These are phyloP conservation scores for Oophaga sylvatica DNA, from an alignment of 2,797 vertebrate genomes.

Conservation along the genomic window DNA sequence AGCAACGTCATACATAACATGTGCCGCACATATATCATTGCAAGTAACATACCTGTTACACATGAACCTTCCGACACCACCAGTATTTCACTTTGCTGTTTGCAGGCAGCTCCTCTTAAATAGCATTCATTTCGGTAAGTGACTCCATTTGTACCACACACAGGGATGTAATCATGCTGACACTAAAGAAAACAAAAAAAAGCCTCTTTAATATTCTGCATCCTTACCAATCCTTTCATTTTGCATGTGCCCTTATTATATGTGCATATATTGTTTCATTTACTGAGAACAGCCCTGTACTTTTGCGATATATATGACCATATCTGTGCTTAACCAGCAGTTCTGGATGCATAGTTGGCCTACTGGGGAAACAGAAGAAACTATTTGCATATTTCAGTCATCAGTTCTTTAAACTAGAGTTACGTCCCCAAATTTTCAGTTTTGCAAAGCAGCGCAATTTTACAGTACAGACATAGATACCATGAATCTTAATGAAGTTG, in stretches of 20 bases:
- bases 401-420: fast-evolving
- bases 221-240: not conserved
- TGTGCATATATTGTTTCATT: conserved; percentile 9
- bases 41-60: conserved; percentile 83
- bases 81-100: conserved; percentile 96
- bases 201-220: not conserved
- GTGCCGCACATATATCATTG: not conserved
- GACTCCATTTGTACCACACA: conserved; percentile 97
- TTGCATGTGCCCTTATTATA: not conserved
- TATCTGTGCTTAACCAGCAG: conserved; percentile 31
- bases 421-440: not conserved
- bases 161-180: conserved; percentile 95
- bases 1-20: not conserved
- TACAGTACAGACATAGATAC: not conserved
- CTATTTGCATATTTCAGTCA: not conserved
- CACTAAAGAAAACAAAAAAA: conserved; percentile 77
- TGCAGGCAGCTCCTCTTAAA: conserved; percentile 94
- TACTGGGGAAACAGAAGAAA: conserved; percentile 1
- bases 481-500: conserved; percentile 5
- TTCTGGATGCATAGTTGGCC: not conserved
- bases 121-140: conserved; percentile 98
- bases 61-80: conserved; percentile 92
- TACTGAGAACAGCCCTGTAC: not conserved
- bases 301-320: not conserved
- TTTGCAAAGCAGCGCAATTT: conserved; percentile 1